Base-by-base conservation (phyloP, 2,888 invertebrate genomes). In the Labia minor region DNA sequence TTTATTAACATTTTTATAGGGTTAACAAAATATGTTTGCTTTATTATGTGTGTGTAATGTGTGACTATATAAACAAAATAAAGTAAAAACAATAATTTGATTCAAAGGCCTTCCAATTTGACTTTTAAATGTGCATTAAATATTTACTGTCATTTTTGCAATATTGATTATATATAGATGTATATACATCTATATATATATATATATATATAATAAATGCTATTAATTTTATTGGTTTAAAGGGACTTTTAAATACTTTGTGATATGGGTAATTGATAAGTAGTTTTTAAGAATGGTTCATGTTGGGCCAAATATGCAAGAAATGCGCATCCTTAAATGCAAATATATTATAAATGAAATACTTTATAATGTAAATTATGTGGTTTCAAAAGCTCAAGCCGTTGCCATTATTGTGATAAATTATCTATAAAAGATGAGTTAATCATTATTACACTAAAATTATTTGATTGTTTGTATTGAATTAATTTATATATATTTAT, bases 331-430 rank as follows among this genome's bases (percentile, higher is more conserved):
- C 49, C 16, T 49, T 14, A 49, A 49, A 49, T 49, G n/a, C 14
- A 49, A 49, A 49, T 49, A 14, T 49, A 11, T 8, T 26, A 26
- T 26, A 26, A 26, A 26, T 26, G 26, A 26, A 26, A n/a, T n/a
- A n/a, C n/a, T n/a, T n/a, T n/a, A n/a, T n/a, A n/a, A n/a, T n/a
- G n/a, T n/a, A n/a, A n/a, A 26, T 6, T 26, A 26, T 6, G 26
- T 26, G 26, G 26, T 26, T 26, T 6, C 8, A 26, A 26, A 49
- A 49, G 49, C 49, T 49, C 49, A 49, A 49, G 49, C 49, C 49
- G 49, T 49, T 14, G 49, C 49, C 49, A 49, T 49, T 49, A 49
- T 49, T 49, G 49, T 49, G 49, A 49, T 49, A 49, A 49, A 49
- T 49, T 49, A 49, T 49, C 16, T 49, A 49, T 33, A 8, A 8